phyloP scores from a whole-genome alignment of 2,888 invertebrate species.

The Coenonympha arcania region DNA sequence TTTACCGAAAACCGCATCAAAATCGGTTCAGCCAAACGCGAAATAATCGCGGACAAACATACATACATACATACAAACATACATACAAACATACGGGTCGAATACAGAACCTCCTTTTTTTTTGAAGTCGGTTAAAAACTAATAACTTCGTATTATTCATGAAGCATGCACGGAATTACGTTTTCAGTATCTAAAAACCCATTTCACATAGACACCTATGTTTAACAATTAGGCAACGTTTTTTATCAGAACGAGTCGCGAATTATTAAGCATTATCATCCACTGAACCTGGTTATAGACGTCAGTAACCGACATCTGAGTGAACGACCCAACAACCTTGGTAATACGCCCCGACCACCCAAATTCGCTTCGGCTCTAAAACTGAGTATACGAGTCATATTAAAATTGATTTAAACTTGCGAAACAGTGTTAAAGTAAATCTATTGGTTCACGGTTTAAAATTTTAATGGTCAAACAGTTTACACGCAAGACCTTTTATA shows the following conservation, averaged over 20 bases:
- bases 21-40: no score
- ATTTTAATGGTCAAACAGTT: background rate
- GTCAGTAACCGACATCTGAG: slow-evolving; percentile 22
- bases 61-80: no score
- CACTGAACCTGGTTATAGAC: slow-evolving; percentile 20
- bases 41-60: no score
- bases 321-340: slow-evolving; percentile 30
- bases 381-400: slow-evolving; percentile 11
- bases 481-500: background rate
- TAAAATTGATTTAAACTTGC: slow-evolving; percentile 11
- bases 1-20: no score
- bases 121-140: no score
- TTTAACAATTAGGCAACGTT: background rate
- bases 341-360: slow-evolving; percentile 24
- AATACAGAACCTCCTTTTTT: no score
- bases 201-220: no score
- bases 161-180: no score
- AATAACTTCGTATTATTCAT: no score
- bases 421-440: slow-evolving; percentile 2
- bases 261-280: slow-evolving; percentile 13
- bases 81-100: no score
- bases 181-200: no score
- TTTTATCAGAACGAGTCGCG: slow-evolving; percentile 5
- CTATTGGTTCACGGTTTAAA: background rate
- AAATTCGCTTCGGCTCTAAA: slow-evolving; percentile 20